These are phyloP conservation scores for Paratilapia polleni DNA, from an alignment of 2,113 vertebrate genomes.

Conservation along the genomic window DNA sequence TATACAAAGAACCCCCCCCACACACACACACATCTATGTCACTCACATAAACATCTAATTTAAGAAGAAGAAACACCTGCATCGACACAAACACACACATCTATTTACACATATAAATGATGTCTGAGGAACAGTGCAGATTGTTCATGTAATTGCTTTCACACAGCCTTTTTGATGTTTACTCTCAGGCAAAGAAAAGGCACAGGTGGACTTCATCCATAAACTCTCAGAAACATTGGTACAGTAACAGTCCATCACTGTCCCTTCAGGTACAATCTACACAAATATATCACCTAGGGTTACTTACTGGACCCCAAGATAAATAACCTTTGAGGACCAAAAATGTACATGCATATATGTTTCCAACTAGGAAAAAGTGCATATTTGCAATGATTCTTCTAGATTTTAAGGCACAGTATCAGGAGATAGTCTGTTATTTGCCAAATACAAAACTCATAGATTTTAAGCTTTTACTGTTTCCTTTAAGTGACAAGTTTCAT, in stretches of 20 bases:
- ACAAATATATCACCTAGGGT: not conserved
- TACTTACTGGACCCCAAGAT: not conserved
- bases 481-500: too few relatives aligned
- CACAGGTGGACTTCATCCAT: not conserved
- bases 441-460: too few relatives aligned
- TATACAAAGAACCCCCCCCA: not conserved
- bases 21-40: not conserved
- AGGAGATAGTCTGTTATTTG: too few relatives aligned
- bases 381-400: too few relatives aligned
- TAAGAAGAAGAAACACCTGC: not conserved
- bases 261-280: not conserved
- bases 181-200: not conserved
- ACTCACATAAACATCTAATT: not conserved
- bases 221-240: not conserved
- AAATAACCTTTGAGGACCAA: too few relatives aligned
- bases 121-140: not conserved
- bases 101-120: not conserved
- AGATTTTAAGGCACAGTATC: too few relatives aligned
- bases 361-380: too few relatives aligned
- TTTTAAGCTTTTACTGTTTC: too few relatives aligned
- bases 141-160: slow-evolving; percentile 12
- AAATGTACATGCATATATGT: too few relatives aligned
- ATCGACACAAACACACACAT: not conserved
- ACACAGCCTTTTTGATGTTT: not conserved
- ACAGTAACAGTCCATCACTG: not conserved